A percentile compares a stretch with the other conserved stretches of the same genome.
Evolutionary conservation across 2,888 invertebrate species (phyloP).

Genomic region (Synergus itoensis): DNA sequence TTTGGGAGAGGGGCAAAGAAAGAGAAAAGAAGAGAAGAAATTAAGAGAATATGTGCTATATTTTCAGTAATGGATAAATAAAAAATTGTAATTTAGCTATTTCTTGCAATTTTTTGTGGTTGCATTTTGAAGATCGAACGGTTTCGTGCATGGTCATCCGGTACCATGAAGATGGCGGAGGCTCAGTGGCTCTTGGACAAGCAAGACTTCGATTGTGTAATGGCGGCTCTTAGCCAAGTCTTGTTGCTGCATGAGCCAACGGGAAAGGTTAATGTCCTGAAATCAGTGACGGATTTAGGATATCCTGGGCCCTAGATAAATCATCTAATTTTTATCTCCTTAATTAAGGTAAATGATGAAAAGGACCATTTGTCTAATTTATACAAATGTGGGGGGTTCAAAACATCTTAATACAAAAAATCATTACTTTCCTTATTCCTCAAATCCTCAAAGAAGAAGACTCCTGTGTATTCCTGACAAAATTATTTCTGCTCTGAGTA

Average conservation of each 20-base stretch:
- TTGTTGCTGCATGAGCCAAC: slow-evolving; percentile 12
- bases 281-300: slow-evolving; percentile 33
- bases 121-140: background rate
- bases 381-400: background rate
- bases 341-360: background rate
- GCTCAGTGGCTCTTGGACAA: slow-evolving; percentile 57
- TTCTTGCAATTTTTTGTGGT: background rate
- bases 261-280: slow-evolving; percentile 36
- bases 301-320: slow-evolving; percentile 10
- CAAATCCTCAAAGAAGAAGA: background rate
- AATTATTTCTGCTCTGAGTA: too few species aligned
- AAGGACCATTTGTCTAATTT: background rate
- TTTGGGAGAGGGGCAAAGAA: background rate
- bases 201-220: slow-evolving; percentile 72
- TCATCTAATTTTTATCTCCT: background rate
- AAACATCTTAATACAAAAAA: background rate
- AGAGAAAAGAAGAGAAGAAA: background rate
- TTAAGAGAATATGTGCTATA: too few species aligned
- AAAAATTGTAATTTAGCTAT: too few species aligned
- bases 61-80: too few species aligned
- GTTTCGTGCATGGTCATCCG: slow-evolving; percentile 19
- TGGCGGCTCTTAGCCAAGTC: slow-evolving; percentile 64
- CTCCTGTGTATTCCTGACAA: too few species aligned
- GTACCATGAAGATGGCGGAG: slow-evolving; percentile 3
- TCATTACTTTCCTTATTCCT: background rate